Evolutionary conservation across 2,113 vertebrate genomes (phyloP), one percentile per base, ranked within the genome.

Genomic region (Epinephelus fuscoguttatus): DNA sequence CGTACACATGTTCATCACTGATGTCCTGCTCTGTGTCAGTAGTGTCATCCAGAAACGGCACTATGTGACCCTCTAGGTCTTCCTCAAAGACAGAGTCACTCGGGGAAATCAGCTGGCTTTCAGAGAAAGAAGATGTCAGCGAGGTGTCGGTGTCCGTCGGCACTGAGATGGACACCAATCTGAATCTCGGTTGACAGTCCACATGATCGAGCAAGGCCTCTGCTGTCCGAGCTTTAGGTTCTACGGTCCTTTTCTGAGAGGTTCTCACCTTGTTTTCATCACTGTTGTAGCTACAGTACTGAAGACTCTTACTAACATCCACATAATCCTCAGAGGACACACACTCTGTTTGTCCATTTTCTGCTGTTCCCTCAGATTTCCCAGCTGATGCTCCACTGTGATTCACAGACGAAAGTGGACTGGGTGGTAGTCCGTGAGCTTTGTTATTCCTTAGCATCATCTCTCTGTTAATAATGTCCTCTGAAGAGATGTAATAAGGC

Each of bases 1-100:
- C 93, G 5, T 94, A 95, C 52, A 94, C 70, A 49, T 91, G 92
- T 13, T 94, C 93, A 15, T 94, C 90, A 10, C 86, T 91, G 15
- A 89, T 72, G 75, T 94, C 90, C 71, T 82, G 86, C 45, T 94
- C 93, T 0, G 85, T 89, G 27, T 94, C 94, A 17, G 82, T 81
- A 53, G 89, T 86, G 69, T 94, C 89, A 0, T 94, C 94, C 75
- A 93, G 42, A 70, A 91, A 94, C 0, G 93, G 91, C 55, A 91
- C 88, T 3, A 92, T 89, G 67, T 89, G 89, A 60, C 93, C 92
- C 13, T 94, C 94, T 8, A 87, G 59, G 70, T 94, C 90, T 2
- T 91, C 89, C 2, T 94, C 90, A 7, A 92, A 92, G 61, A 93
- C 67, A 0, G 89, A 84, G 64, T 87, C 50, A 11, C 82, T 82